phyloP scores from a whole-genome alignment of 2,888 invertebrate genomes.

The Steinernema carpocapsae region DNA sequence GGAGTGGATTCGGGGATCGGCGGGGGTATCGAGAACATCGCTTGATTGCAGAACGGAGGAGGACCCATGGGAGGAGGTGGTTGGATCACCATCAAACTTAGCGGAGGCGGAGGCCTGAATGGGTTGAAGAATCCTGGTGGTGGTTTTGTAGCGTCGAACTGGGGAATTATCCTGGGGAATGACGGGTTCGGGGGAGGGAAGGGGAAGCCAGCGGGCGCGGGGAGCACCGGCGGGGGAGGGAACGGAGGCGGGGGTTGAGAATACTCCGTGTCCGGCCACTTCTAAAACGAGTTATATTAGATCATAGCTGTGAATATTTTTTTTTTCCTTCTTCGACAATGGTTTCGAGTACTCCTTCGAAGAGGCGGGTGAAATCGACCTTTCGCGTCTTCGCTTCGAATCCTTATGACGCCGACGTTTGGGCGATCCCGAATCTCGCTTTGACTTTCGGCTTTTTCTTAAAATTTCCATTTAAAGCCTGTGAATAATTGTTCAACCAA shows the following conservation, averaged over 20 bases:
- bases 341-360: neutral
- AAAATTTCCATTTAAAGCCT: neutral
- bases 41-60: neutral
- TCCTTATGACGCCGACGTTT: slow-evolving; percentile 24
- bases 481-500: neutral
- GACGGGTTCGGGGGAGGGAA: neutral
- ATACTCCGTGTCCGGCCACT: neutral
- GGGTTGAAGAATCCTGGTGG: neutral
- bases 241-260: neutral
- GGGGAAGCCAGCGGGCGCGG: neutral
- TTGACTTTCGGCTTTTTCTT: neutral
- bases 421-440: neutral
- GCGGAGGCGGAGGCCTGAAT: slow-evolving; percentile 1
- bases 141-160: slow-evolving; percentile 16
- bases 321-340: neutral
- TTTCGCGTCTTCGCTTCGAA: slow-evolving; percentile 17
- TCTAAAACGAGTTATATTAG: neutral
- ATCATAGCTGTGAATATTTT: neutral
- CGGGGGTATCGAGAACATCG: neutral
- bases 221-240: neutral
- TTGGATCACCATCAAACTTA: neutral
- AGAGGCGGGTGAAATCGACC: neutral
- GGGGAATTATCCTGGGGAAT: neutral
- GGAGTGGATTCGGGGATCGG: neutral
- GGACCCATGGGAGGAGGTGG: slow-evolving; percentile 14